Percentiles rank a stretch among this genome's conserved stretches.
phyloP scores from a whole-genome alignment of 1,140 invertebrate genomes.

The Brachionus sp. region DNA sequence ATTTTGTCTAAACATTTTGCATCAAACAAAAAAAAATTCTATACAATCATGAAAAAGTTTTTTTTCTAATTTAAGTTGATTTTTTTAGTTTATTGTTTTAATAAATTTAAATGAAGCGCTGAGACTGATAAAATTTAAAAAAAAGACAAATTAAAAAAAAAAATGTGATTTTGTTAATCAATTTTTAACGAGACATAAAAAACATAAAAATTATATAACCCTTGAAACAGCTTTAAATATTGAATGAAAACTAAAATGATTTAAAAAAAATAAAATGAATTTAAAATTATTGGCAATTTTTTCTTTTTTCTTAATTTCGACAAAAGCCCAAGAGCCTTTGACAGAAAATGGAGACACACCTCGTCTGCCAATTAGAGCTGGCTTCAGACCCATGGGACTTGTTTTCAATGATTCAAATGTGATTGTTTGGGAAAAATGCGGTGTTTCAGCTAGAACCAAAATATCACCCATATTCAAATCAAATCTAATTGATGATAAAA shows the following conservation, averaged over 20 bases:
- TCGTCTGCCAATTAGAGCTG: not conserved
- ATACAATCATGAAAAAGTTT: too few relatives aligned
- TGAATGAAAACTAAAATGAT: not conserved
- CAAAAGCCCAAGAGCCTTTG: not conserved
- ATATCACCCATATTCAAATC: slow-evolving; percentile 18
- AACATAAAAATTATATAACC: not conserved
- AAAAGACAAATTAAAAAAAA: too few relatives aligned
- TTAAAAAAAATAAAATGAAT: not conserved
- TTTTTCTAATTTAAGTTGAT: too few relatives aligned
- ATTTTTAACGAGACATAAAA: not conserved
- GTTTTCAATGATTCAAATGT: not conserved
- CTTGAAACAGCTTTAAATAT: not conserved
- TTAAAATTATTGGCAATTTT: not conserved
- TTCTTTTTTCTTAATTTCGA: not conserved
- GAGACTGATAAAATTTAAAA: too few relatives aligned
- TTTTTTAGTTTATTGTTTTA: too few relatives aligned
- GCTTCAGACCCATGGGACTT: not conserved
- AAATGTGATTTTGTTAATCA: not conserved
- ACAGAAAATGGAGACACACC: not conserved
- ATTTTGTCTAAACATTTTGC: too few relatives aligned
- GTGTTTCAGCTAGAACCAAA: not conserved
- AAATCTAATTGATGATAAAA: not conserved
- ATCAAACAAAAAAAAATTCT: too few relatives aligned
- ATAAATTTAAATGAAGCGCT: too few relatives aligned
- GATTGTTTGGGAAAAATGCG: slow-evolving; percentile 29